Evolutionary conservation across 2,797 vertebrate genomes (phyloP).

Genomic region (Tapera naevia): DNA sequence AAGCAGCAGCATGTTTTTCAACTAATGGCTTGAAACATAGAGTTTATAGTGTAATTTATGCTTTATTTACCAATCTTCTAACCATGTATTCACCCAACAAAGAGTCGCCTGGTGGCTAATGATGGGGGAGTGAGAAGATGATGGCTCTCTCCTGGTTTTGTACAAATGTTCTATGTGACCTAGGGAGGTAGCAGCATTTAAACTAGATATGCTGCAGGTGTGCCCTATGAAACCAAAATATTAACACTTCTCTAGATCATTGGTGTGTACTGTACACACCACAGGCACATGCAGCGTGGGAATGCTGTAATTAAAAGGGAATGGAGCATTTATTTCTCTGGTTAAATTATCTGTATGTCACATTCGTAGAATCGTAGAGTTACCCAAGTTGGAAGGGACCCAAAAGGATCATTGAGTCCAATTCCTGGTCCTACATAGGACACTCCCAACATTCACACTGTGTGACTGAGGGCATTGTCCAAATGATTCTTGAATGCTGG

Average conservation of each 20-base stretch:
- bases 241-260: not conserved
- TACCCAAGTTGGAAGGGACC: too few species aligned
- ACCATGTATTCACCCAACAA: not conserved
- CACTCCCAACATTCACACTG: too few species aligned
- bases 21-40: not conserved
- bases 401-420: too few species aligned
- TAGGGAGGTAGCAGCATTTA: not conserved
- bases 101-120: not conserved
- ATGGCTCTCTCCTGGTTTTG: not conserved
- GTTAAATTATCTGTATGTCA: rapidly evolving
- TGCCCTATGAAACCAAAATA: not conserved
- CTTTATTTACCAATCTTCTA: not conserved
- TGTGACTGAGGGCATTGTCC: too few species aligned
- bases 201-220: not conserved
- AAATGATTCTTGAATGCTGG: too few species aligned
- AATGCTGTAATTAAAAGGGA: not conserved
- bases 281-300: not conserved
- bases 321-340: rapidly evolving
- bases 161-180: not conserved
- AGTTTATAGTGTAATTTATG: not conserved
- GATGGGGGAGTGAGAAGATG: not conserved
- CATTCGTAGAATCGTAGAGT: too few species aligned
- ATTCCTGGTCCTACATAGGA: too few species aligned
- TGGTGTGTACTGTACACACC: not conserved
- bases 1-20: not conserved